These are phyloP conservation scores for Caenorhabditis uteleia DNA, from an alignment of 2,888 invertebrate genomes.

Conservation along the genomic window DNA sequence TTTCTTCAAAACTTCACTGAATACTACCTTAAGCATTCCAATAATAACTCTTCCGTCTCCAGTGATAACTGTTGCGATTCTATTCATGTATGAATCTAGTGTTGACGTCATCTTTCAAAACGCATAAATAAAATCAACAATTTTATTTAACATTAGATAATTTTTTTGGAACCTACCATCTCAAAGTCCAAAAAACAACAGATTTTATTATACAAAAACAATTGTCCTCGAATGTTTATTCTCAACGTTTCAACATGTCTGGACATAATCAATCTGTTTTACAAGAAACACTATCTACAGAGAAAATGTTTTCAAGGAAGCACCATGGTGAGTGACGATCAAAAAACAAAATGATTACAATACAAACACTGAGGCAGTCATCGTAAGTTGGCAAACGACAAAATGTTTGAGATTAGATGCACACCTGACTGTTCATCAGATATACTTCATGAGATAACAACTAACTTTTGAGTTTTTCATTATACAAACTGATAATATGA, in stretches of 20 bases:
- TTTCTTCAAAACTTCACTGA: background rate
- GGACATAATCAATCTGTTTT: conserved; percentile 26
- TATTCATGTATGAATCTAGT: conserved; percentile 63
- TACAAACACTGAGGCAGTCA: conserved; percentile 33
- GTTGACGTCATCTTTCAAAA: conserved; percentile 54
- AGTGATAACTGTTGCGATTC: conserved; percentile 84
- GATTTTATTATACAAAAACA: conserved; percentile 1
- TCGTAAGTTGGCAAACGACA: conserved; percentile 24
- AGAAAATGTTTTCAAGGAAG: background rate
- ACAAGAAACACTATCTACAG: conserved; percentile 36
- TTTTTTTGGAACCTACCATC: conserved; percentile 16
- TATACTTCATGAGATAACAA: conserved; percentile 36
- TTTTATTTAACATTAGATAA: background rate
- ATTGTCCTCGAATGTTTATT: conserved; percentile 51
- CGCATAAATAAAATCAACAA: background rate
- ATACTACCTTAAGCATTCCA: conserved; percentile 82
- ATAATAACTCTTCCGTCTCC: conserved; percentile 95
- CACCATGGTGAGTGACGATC: conserved; percentile 1
- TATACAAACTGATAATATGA: background rate
- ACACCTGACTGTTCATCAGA: conserved; percentile 41
- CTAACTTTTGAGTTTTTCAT: conserved; percentile 18
- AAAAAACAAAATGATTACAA: conserved; percentile 17
- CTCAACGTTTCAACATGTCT: conserved; percentile 37
- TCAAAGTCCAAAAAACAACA: conserved; percentile 1
- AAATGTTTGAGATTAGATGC: conserved; percentile 33